phyloP scores from a whole-genome alignment of 2,113 vertebrate genomes.

The Crocuta crocuta region DNA sequence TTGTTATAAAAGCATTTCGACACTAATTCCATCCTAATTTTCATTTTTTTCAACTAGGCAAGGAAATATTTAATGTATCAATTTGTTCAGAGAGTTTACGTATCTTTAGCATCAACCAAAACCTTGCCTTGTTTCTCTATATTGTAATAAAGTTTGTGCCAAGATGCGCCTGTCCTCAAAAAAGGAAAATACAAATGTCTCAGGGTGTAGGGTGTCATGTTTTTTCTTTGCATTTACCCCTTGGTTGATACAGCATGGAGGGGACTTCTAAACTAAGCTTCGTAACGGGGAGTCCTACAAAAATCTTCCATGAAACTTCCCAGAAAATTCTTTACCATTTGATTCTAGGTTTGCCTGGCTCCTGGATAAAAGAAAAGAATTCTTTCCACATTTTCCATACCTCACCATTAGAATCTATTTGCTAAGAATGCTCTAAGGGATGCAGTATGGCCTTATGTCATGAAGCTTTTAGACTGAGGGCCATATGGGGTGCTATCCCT shows the following conservation, averaged over 20 bases:
- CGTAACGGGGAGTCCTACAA: not conserved
- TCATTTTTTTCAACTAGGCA: not conserved
- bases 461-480: not conserved
- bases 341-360: not conserved
- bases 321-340: slow-evolving; percentile 2
- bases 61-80: not conserved
- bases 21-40: not conserved
- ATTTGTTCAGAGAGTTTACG: not conserved
- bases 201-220: not conserved
- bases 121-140: not conserved
- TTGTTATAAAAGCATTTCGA: slow-evolving; percentile 53
- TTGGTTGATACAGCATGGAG: not conserved
- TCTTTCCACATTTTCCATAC: not conserved
- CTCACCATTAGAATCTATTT: not conserved
- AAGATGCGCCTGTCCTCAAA: not conserved
- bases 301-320: not conserved
- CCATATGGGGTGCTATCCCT: slow-evolving; percentile 46
- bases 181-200: not conserved
- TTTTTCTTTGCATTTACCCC: not conserved
- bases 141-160: not conserved
- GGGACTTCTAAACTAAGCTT: not conserved
- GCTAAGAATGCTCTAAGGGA: not conserved
- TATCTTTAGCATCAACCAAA: not conserved
- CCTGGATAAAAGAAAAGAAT: slow-evolving; percentile 41
- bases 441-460: not conserved